Conservation (phyloP, 2,113 vertebrate genomes). For the Centropristis striata region DNA sequence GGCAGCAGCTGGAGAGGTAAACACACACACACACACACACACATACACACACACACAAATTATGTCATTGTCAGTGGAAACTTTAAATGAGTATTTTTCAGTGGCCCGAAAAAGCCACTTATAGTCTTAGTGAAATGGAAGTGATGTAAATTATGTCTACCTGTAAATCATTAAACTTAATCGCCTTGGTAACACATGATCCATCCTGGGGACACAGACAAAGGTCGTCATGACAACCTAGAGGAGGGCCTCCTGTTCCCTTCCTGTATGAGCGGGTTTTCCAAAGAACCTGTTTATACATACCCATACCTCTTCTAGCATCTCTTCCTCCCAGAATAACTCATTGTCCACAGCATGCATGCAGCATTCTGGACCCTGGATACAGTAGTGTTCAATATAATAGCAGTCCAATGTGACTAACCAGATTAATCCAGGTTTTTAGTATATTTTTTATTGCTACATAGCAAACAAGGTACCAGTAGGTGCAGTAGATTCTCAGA, state of each 20-base stretch:
- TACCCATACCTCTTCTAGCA: neutral
- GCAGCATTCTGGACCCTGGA: neutral
- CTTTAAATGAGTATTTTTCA: neutral
- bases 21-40: neutral
- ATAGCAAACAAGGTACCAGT: too few relatives aligned
- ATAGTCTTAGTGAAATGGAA: neutral
- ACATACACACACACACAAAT: neutral
- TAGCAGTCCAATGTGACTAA: too few relatives aligned
- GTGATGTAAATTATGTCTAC: neutral
- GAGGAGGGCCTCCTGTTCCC: constrained; percentile 13
- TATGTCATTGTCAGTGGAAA: neutral
- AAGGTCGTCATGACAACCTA: constrained; percentile 43
- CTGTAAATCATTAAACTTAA: constrained; percentile 5
- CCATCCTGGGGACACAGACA: constrained; percentile 16
- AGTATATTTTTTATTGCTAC: too few relatives aligned
- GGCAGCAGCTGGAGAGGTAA: constrained; percentile 79
- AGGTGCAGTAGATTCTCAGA: too few relatives aligned
- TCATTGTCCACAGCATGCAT: neutral
- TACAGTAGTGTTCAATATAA: too few relatives aligned
- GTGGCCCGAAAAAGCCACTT: neutral
- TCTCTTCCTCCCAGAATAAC: neutral
- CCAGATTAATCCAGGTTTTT: too few relatives aligned
- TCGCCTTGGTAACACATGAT: neutral
- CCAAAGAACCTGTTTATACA: neutral
- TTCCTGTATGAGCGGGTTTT: constrained; percentile 28